These are phyloP conservation scores for Drosophila fungiperda DNA, from an alignment of 2,888 invertebrate genomes.

Conservation along the genomic window DNA sequence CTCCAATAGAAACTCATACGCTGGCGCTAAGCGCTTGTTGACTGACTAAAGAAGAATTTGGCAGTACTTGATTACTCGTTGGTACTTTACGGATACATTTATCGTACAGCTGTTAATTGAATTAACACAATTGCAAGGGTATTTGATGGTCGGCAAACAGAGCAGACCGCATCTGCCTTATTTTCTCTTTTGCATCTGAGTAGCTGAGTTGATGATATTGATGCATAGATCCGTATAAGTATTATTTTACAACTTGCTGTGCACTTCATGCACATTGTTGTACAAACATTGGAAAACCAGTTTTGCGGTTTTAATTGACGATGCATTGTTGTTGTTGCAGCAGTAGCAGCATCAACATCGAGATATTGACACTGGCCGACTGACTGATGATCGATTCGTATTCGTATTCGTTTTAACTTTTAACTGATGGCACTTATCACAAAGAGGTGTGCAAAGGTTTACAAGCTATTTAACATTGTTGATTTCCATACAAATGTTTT, in stretches of 20 bases:
- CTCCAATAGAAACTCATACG: background rate
- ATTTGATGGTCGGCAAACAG: slow-evolving; percentile 12
- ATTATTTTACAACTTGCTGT: slow-evolving; percentile 57
- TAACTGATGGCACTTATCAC: slow-evolving; percentile 25
- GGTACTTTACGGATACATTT: background rate
- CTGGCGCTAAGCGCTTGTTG: background rate
- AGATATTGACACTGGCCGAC: slow-evolving; percentile 41
- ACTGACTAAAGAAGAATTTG: background rate
- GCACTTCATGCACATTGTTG: slow-evolving; percentile 16
- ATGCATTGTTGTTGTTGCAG: slow-evolving; percentile 29
- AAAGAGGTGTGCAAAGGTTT: slow-evolving; percentile 16
- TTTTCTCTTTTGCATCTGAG: slow-evolving; percentile 32
- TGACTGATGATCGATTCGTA: slow-evolving; percentile 17
- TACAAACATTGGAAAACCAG: slow-evolving; percentile 50
- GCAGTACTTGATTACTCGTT: slow-evolving; percentile 1
- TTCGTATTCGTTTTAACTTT: slow-evolving; percentile 19
- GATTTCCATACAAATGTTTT: background rate
- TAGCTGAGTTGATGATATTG: slow-evolving; percentile 15
- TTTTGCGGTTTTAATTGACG: slow-evolving; percentile 66
- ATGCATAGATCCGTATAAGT: slow-evolving; percentile 44
- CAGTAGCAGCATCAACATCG: slow-evolving; percentile 2
- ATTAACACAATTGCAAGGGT: background rate
- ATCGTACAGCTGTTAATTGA: background rate
- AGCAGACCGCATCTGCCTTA: slow-evolving; percentile 22
- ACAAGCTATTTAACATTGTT: slow-evolving; percentile 4